Percentiles rank a stretch among this genome's conserved stretches.
phyloP scores from a whole-genome alignment of 2,797 vertebrate genomes.

The Chrosomus eos region DNA sequence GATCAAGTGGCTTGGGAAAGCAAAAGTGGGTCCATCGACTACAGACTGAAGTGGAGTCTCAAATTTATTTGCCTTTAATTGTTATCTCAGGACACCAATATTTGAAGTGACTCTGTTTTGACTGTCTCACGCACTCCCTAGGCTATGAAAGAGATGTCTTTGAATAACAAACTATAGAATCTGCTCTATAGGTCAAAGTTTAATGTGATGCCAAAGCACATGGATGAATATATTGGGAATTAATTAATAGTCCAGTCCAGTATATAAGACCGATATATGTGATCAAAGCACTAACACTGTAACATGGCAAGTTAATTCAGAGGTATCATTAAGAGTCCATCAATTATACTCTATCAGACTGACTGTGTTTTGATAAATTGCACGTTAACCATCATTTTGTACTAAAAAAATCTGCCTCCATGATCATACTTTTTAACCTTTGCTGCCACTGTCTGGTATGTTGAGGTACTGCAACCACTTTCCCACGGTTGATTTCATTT shows the following conservation, averaged over 20 bases:
- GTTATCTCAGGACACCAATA: constrained; percentile 80
- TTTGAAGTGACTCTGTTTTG: constrained; percentile 47
- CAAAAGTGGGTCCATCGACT: neutral
- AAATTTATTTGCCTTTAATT: constrained; percentile 64
- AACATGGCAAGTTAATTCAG: neutral
- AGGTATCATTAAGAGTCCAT: neutral
- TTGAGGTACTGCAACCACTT: constrained; percentile 49
- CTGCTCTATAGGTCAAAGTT: constrained; percentile 31
- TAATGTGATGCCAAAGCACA: constrained; percentile 54
- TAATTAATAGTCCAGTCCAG: neutral
- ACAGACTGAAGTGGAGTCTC: constrained; percentile 31
- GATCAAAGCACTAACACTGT: constrained; percentile 20
- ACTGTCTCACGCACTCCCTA: constrained; percentile 19
- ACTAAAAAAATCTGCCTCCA: neutral
- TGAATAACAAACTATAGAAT: constrained; percentile 41
- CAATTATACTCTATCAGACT: neutral
- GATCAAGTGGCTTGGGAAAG: constrained; percentile 46
- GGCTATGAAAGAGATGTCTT: constrained; percentile 14
- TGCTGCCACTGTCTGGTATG: constrained; percentile 52
- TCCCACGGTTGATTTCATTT: neutral
- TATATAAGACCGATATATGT: constrained; percentile 7
- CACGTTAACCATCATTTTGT: constrained; percentile 23
- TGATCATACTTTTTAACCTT: neutral
- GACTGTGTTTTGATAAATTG: constrained; percentile 22
- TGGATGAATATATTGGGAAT: neutral